A percentile compares a stretch with the other conserved stretches of the same genome.
Conservation (phyloP, 2,113 vertebrate species). For the Coracopsis vasa region DNA sequence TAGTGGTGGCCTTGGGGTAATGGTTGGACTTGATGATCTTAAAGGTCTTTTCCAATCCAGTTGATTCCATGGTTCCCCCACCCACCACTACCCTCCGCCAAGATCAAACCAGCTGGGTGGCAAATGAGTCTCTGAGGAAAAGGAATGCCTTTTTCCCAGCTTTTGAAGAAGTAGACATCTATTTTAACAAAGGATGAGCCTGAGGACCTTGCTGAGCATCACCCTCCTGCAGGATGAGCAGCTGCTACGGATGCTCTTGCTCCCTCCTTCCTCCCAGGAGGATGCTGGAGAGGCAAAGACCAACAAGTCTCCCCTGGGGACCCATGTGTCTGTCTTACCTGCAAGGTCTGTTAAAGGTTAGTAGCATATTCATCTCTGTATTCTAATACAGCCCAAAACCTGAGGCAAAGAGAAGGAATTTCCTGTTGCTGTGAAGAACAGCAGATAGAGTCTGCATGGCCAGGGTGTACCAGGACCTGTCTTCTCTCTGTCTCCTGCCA, state of each 20-base stretch:
- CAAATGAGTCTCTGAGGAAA: neutral
- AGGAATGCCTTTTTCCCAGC: neutral
- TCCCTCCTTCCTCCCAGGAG: neutral
- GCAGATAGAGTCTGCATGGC: neutral
- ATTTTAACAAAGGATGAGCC: neutral
- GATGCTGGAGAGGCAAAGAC: neutral
- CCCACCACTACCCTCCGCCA: fast-evolving
- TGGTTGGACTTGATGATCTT: neutral
- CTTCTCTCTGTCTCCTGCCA: neutral
- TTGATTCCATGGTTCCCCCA: neutral
- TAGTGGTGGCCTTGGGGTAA: neutral
- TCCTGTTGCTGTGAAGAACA: neutral
- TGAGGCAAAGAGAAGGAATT: neutral
- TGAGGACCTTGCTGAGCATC: neutral
- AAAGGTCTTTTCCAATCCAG: neutral
- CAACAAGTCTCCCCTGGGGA: fast-evolving
- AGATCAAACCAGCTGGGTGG: neutral
- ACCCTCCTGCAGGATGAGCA: fast-evolving
- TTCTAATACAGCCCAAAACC: neutral
- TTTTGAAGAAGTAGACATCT: neutral
- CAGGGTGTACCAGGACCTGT: neutral
- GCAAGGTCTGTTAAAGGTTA: neutral
- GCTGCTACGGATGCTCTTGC: no score
- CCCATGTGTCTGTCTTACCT: neutral
- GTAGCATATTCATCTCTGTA: neutral